A percentile compares a stretch with the other conserved stretches of the same genome.
phyloP scores from a whole-genome alignment of 2,888 invertebrate species.

The Drosophila macrospina region DNA sequence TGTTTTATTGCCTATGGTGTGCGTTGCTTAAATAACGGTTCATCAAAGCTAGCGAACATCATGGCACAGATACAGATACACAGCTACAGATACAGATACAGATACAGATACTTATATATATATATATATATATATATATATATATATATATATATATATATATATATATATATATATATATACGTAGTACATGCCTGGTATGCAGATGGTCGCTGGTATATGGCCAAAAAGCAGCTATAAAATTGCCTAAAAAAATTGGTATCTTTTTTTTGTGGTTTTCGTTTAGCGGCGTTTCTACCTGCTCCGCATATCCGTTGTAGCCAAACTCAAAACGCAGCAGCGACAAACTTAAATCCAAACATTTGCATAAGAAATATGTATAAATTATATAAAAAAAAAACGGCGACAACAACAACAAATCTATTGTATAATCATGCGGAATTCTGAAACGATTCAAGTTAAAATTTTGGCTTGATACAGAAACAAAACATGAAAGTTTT shows the following conservation, averaged over 20 bases:
- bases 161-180: no score
- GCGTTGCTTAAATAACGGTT: conserved; percentile 62
- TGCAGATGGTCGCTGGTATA: conserved; percentile 22
- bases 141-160: not conserved
- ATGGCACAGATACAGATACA: conserved; percentile 19
- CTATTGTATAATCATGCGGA: no score
- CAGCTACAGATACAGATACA: no score
- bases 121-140: not conserved
- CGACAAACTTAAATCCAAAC: not conserved
- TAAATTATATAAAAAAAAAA: not conserved
- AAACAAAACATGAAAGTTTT: no score
- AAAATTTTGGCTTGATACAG: no score
- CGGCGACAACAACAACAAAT: no score
- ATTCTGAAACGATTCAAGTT: no score
- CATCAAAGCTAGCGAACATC: conserved; percentile 49
- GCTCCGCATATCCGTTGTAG: conserved; percentile 13
- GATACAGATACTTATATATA: not conserved
- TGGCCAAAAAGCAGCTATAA: conserved; percentile 34
- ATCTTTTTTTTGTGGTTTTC: not conserved
- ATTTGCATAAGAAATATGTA: not conserved
- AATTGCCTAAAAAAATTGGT: conserved; percentile 35
- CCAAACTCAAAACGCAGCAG: no score
- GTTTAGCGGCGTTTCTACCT: conserved; percentile 32
- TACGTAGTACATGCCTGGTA: conserved; percentile 16
- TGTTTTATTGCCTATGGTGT: conserved; percentile 58